Percentiles rank a stretch among this genome's conserved stretches.
These are phyloP conservation scores for Smutsia temminckii DNA, from an alignment of 2,797 vertebrate species.

Conservation along the genomic window DNA sequence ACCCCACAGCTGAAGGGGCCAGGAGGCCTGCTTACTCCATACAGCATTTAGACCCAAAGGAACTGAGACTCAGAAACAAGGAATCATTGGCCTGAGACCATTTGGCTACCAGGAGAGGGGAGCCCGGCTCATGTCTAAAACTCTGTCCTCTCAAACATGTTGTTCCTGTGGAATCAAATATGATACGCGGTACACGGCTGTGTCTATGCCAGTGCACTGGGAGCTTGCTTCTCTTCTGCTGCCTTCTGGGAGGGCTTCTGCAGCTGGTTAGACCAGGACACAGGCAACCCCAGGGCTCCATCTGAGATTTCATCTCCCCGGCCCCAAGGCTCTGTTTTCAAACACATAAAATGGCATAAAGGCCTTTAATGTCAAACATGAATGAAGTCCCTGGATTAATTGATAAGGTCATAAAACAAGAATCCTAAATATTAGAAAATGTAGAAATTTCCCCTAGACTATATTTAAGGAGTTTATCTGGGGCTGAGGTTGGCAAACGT, in stretches of 20 bases:
- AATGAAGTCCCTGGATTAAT: not conserved
- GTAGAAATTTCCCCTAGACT: not conserved
- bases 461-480: not conserved
- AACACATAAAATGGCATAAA: not conserved
- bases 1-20: not conserved
- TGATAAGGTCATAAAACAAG: not conserved
- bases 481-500: not conserved
- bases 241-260: not conserved
- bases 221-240: not conserved
- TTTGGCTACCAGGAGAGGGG: not conserved
- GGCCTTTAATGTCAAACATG: not conserved
- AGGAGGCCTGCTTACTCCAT: not conserved
- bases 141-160: not conserved
- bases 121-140: not conserved
- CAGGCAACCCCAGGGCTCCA: too few relatives aligned
- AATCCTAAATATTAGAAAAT: not conserved
- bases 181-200: too few relatives aligned
- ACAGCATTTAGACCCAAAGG: not conserved
- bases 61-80: not conserved
- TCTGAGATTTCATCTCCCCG: accelerated
- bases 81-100: not conserved
- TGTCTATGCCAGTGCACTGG: not conserved
- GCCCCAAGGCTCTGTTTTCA: not conserved
- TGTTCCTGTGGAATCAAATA: not conserved
- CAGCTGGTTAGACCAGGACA: too few relatives aligned